Percentiles rank a stretch among this genome's conserved stretches.
These are phyloP conservation scores for Triplophysa tibetana DNA, from an alignment of 2,113 vertebrate genomes.

Conservation along the genomic window DNA sequence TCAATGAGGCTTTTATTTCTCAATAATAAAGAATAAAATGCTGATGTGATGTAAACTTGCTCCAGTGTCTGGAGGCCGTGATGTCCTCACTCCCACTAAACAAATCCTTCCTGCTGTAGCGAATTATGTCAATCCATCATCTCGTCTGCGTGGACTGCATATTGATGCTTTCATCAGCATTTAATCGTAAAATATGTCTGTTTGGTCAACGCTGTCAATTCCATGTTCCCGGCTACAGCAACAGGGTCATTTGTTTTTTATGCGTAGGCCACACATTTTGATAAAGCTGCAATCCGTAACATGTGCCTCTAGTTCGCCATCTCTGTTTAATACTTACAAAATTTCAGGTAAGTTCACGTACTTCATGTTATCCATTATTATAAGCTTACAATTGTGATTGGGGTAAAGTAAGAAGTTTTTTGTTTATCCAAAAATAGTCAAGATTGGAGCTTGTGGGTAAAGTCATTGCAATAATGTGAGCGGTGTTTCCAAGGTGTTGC, in stretches of 20 bases:
- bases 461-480: too few species aligned
- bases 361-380: too few species aligned
- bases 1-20: constrained; percentile 47
- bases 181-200: background rate
- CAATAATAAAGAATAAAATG: constrained; percentile 52
- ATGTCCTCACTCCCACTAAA: constrained; percentile 21
- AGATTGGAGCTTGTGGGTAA: too few species aligned
- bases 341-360: too few species aligned
- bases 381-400: too few species aligned
- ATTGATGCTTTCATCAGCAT: constrained; percentile 21
- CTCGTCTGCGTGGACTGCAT: constrained; percentile 17
- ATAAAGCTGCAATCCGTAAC: too few species aligned
- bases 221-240: background rate
- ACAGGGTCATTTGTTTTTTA: background rate
- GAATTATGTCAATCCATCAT: constrained; percentile 41
- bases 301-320: too few species aligned
- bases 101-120: constrained; percentile 8
- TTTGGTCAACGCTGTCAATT: background rate
- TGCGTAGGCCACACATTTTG: too few species aligned
- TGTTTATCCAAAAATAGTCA: too few species aligned
- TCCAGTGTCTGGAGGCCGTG: constrained; percentile 25
- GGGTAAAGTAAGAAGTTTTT: too few species aligned
- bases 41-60: constrained; percentile 61
- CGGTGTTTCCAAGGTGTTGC: too few species aligned
- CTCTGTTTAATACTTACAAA: too few species aligned